These are phyloP conservation scores for Paramormyrops hopkinsi DNA, from an alignment of 2,797 vertebrate genomes.

Conservation along the genomic window DNA sequence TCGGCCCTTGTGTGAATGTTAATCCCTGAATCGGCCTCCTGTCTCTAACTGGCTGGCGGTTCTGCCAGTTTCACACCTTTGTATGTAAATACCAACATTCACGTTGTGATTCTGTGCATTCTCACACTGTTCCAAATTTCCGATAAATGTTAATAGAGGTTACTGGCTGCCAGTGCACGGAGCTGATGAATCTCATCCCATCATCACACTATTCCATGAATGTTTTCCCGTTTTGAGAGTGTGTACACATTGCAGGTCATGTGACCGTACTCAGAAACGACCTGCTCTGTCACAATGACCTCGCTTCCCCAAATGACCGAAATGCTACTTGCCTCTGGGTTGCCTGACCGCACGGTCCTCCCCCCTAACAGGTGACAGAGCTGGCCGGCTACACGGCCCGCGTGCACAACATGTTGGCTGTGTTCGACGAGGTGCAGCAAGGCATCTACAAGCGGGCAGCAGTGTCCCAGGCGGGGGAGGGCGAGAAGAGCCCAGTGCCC, in stretches of 20 bases:
- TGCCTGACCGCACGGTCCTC: neutral
- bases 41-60: neutral
- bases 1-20: neutral
- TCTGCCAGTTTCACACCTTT: neutral
- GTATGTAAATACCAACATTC: neutral
- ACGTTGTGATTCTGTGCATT: neutral
- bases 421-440: constrained; percentile 89
- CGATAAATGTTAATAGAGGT: neutral
- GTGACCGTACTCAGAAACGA: neutral
- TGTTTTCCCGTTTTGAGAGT: neutral
- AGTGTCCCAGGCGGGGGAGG: constrained; percentile 50
- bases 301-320: neutral
- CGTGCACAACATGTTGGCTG: constrained; percentile 90
- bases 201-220: neutral
- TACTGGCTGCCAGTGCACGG: neutral
- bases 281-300: neutral
- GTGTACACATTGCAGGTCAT: neutral
- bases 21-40: neutral
- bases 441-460: constrained; percentile 84
- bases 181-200: neutral
- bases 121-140: neutral
- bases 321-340: neutral
- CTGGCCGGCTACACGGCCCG: constrained; percentile 91
- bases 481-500: constrained; percentile 53
- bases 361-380: constrained; percentile 77